Evolutionary conservation across 2,113 vertebrate species (phyloP).

Genomic region (Todiramphus saurophagus): DNA sequence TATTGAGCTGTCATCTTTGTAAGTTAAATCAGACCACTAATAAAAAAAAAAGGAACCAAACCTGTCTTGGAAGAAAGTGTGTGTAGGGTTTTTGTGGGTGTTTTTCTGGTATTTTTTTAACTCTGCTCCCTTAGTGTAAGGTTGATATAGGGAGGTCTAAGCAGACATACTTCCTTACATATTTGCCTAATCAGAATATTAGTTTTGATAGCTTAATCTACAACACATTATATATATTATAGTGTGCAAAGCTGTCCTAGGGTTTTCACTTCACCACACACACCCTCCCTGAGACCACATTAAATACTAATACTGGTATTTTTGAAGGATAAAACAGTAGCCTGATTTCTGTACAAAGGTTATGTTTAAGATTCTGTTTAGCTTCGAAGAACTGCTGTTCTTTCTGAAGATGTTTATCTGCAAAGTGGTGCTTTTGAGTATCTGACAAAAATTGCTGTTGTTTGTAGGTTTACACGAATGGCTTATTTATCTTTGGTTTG

Average conservation of each 20-base stretch:
- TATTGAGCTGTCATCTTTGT: not conserved
- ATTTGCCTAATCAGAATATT: not conserved
- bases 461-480: not conserved
- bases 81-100: not conserved
- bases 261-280: not conserved
- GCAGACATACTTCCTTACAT: not conserved
- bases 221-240: not conserved
- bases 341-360: not conserved
- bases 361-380: not conserved
- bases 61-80: not conserved
- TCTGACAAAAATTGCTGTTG: not conserved
- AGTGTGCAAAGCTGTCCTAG: not conserved
- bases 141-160: not conserved
- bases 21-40: not conserved
- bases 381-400: not conserved
- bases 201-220: not conserved
- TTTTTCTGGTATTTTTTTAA: not conserved
- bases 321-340: not conserved
- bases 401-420: not conserved
- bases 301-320: not conserved
- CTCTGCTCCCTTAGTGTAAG: not conserved
- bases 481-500: not conserved
- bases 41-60: not conserved
- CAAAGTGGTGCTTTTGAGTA: not conserved
- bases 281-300: accelerated